These are phyloP conservation scores for Prionailurus bengalensis DNA, from an alignment of 2,113 vertebrate genomes.

Conservation along the genomic window DNA sequence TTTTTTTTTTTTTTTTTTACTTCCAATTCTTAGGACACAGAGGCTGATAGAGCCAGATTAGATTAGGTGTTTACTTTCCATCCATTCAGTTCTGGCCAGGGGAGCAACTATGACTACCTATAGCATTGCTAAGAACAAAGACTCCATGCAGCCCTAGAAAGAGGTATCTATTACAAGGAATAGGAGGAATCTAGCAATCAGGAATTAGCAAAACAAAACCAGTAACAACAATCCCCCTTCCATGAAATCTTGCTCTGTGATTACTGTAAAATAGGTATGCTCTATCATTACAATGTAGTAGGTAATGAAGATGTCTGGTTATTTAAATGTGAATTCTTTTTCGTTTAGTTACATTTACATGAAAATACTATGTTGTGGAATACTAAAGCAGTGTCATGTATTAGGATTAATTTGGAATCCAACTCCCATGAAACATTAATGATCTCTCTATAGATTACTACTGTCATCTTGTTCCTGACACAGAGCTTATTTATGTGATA, in stretches of 20 bases:
- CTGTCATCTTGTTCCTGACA: neutral
- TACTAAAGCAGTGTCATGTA: neutral
- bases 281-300: neutral
- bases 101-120: neutral
- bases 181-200: neutral
- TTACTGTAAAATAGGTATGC: neutral
- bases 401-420: neutral
- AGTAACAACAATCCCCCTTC: neutral
- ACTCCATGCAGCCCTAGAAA: neutral
- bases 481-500: neutral
- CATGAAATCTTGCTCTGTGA: neutral
- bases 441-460: neutral
- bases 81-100: neutral
- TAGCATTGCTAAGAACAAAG: neutral
- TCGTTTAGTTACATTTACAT: neutral
- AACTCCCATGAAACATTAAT: neutral
- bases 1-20: neutral
- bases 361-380: neutral
- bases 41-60: neutral
- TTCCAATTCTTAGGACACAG: neutral
- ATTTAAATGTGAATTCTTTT: neutral
- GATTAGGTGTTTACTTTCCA: neutral
- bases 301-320: neutral
- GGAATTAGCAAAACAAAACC: neutral
- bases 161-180: neutral